Evolutionary conservation across 2,888 invertebrate genomes (phyloP), one percentile per base, ranked within the genome.

Genomic region (Synergus japonicus): DNA sequence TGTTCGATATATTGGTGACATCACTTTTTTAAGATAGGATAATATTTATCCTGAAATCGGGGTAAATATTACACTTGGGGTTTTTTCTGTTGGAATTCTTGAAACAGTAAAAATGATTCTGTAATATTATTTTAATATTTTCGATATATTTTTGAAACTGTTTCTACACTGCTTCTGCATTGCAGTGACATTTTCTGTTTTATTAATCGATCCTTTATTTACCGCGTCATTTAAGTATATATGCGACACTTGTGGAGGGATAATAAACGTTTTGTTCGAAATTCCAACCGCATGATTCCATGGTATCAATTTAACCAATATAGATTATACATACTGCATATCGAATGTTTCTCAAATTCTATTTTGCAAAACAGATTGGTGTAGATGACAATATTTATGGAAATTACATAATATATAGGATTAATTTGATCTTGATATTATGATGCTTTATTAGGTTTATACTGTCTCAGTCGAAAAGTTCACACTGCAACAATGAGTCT

Each of bases 221-320:
- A 15, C 9, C n/a, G 12, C 18, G 4, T 66, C 43, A 66, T 66
- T 43, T 66, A 44, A 43, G 43, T 37, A 41, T n/a, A 65, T 10
- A n/a, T 7, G 9, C 43, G 43, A 44, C 43, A 66, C 66, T 41
- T 44, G 66, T 44, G 10, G 66, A 66, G 43, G 43, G n/a, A 66
- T 66, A 66, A 41, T 44, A 66, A 66, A 66, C n/a, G n/a, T 43
- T 66, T 65, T 43, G 43, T 10, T 41, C 41, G 43, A 41, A 66
- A 66, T 66, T 66, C 66, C 66, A 66, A 10, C 10, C 10, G 10
- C 66, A 66, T 66, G 66, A 66, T 66, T 43, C 13, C 15, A 43
- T 37, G 43, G 43, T 66, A 29, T 41, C 64, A 29, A 41, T 65
- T 65, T 22, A 22, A 12, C 4, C 12, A 12, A 60, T 60, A 29